Base-by-base conservation (phyloP, 23 tunicate species). In the Styela clava region DNA sequence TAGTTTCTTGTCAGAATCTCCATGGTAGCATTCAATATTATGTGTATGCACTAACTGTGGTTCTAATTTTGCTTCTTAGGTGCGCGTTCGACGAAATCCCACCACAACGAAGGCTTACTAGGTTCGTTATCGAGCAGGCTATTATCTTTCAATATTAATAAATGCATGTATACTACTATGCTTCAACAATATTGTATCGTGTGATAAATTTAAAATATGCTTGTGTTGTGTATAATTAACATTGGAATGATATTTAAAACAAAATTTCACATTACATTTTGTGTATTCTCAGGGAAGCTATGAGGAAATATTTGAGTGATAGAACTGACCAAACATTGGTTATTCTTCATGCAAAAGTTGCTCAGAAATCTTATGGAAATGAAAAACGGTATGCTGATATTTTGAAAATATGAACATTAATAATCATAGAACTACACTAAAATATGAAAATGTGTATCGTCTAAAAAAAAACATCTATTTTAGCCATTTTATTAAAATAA, bases 321-420 rank as follows among this genome's bases (percentile, higher is more conserved):
- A 76, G 83, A 23, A 84, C 78, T 62, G 87, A 85, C 71, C 94
- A 84, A 69, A 94, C 94, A 3, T 74, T 94, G 61, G 76, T 82
- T 21, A 94, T 94, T 69, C 79, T 85, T 25, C 98, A 94, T 64
- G 98, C 98, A 25, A 94, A 94, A 73, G 98, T 94, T 2, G 98
- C 98, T 1, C 98, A 94, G 83, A 94, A 94, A 74, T 88, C 94
- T 2, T 94, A 94, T 72, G 98, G 98, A 31, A 88, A 84, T 52
- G 98, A 94, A 64, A 94, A 94, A 78, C 62, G 97, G 95, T 89
- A 82, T 31, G 23, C 16, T 33, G 9, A 32, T 77, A 33, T 33
- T 18, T 35, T 77, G 29, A 74, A 74, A 61, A 61, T 61, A n/a
- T 22, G 21, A 61, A n/a, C 64, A 61, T 21, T 61, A 61, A 22